Evolutionary conservation across 37 sponge, comb jelly and placozoan genomes (phyloP).

Genomic region (Spongia lamella): DNA sequence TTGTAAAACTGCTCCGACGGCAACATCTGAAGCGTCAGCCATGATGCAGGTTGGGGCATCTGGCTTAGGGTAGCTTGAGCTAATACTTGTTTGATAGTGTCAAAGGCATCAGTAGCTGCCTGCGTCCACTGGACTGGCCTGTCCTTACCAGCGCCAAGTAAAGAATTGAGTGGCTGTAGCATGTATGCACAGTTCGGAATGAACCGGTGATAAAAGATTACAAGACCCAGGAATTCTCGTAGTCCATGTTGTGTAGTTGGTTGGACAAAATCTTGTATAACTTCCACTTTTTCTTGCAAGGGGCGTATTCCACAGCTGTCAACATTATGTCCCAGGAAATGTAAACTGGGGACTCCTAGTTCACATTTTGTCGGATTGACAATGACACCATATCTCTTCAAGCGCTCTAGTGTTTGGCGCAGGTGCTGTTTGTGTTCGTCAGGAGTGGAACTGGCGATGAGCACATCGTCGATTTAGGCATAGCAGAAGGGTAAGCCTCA

Average conservation of each 20-base stretch:
- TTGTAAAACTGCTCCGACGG: conserved; percentile 26
- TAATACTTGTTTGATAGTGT: too few relatives aligned
- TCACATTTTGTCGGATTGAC: conserved; percentile 52
- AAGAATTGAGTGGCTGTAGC: too few relatives aligned
- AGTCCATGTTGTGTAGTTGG: too few relatives aligned
- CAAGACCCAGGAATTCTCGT: too few relatives aligned
- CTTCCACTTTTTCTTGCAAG: too few relatives aligned
- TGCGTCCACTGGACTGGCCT: too few relatives aligned
- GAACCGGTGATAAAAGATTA: too few relatives aligned
- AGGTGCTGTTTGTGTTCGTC: conserved; percentile 47
- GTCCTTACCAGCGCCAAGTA: too few relatives aligned
- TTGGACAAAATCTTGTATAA: too few relatives aligned
- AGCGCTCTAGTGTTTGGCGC: conserved; percentile 5
- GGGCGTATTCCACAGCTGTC: too few relatives aligned
- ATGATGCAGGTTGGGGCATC: conserved; percentile 44
- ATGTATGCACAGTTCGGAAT: too few relatives aligned
- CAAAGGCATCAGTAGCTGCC: too few relatives aligned
- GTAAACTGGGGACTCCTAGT: conserved; percentile 41
- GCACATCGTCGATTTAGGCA: conserved; percentile 52
- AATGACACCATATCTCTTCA: conserved; percentile 33
- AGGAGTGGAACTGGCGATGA: conserved; percentile 30
- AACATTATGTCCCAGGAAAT: conserved; percentile 55
- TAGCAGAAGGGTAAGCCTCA: conserved; percentile 40
- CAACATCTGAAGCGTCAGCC: conserved; percentile 27
- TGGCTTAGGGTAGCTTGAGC: not conserved